Conservation (phyloP, 92 coral and sea anemone genomes). For the Phenganax stokvisi region DNA sequence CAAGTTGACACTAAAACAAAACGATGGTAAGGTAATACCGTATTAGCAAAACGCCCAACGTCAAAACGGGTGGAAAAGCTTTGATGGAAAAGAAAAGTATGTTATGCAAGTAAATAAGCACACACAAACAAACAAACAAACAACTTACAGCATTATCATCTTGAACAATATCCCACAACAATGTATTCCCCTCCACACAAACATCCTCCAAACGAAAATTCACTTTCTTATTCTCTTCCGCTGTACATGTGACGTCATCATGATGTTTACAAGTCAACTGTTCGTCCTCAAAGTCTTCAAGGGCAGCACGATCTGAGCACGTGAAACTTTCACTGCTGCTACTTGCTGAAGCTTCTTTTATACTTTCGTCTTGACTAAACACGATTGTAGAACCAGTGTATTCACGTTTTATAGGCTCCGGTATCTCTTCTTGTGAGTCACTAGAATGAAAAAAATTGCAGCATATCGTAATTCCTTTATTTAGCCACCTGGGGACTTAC, state of each 20-base stretch:
- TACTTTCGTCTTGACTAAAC: constrained; percentile 63
- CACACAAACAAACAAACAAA: not conserved
- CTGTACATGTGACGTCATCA: constrained; percentile 64
- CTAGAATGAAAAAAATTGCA: constrained; percentile 1
- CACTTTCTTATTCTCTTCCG: constrained; percentile 54
- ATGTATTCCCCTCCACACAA: constrained; percentile 89
- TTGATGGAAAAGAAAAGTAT: not conserved
- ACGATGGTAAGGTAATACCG: not conserved
- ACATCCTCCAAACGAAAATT: constrained; percentile 86
- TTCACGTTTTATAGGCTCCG: constrained; percentile 58
- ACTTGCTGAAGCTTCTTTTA: constrained; percentile 78
- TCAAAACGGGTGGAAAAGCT: not conserved
- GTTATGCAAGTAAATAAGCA: not conserved
- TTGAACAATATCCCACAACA: constrained; percentile 93
- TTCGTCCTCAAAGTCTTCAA: constrained; percentile 95
- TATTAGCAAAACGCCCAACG: not conserved
- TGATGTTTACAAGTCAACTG: constrained; percentile 75
- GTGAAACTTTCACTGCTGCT: constrained; percentile 93
- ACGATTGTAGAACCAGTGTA: constrained; percentile 33
- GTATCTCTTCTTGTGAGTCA: constrained; percentile 53
- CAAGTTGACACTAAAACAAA: constrained; percentile 64
- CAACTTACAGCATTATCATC: constrained; percentile 89
- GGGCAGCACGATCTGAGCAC: constrained; percentile 82
- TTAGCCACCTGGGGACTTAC: too few species aligned
- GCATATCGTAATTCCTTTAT: too few species aligned